These are phyloP conservation scores for Fratercula arctica DNA, from an alignment of 2,797 vertebrate species.

Conservation along the genomic window DNA sequence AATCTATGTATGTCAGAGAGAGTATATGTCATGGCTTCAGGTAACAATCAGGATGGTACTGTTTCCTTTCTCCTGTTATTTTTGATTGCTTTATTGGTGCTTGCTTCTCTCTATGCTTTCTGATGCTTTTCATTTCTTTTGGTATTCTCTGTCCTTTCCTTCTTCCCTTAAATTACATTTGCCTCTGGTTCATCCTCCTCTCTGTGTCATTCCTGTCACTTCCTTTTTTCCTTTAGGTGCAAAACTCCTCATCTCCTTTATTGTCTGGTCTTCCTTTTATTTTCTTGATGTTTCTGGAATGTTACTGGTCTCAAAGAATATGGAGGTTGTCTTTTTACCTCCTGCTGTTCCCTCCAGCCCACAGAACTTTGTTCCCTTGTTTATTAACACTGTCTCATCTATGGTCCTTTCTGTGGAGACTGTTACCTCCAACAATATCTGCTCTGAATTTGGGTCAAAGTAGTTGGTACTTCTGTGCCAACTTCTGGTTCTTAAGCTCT, in stretches of 20 bases:
- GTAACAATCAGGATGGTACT: neutral
- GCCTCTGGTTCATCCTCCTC: neutral
- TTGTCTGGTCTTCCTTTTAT: neutral
- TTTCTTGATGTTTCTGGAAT: neutral
- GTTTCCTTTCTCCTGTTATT: neutral
- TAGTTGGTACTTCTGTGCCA: neutral
- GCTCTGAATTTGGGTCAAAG: neutral
- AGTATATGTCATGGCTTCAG: too few relatives aligned
- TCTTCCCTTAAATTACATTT: neutral
- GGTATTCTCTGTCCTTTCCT: neutral
- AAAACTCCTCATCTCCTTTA: neutral
- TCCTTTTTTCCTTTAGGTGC: neutral
- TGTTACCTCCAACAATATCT: neutral
- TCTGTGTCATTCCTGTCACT: neutral
- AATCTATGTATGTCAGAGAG: neutral
- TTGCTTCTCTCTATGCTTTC: neutral
- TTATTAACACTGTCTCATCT: neutral
- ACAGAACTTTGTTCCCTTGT: neutral
- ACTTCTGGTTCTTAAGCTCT: neutral
- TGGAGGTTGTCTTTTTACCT: neutral
- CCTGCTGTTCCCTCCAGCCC: neutral
- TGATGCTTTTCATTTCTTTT: neutral
- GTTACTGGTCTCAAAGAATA: neutral
- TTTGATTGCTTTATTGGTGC: neutral
- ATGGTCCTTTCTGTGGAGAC: neutral